Evolutionary conservation across 2,797 vertebrate genomes (phyloP).

Genomic region (Apogon talboti): DNA sequence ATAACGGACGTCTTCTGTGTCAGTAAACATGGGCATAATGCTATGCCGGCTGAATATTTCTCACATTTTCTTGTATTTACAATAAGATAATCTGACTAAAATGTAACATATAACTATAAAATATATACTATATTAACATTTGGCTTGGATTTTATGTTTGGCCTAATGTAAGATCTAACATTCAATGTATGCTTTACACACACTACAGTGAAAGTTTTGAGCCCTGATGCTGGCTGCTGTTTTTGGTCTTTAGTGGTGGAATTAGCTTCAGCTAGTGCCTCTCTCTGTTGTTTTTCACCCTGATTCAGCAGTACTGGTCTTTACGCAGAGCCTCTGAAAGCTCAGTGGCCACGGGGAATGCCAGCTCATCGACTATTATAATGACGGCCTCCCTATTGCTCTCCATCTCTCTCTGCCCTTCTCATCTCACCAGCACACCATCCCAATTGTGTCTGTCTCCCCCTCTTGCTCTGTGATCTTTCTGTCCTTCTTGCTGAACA

Average conservation of each 20-base stretch:
- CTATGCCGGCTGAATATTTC: neutral
- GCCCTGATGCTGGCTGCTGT: conserved; percentile 48
- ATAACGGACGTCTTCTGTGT: neutral
- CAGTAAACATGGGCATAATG: neutral
- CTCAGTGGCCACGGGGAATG: conserved; percentile 82
- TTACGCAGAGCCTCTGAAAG: conserved; percentile 77
- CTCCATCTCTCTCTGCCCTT: conserved; percentile 54
- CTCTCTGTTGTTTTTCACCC: conserved; percentile 79
- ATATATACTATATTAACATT: neutral
- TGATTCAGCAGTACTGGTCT: conserved; percentile 85
- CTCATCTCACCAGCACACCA: conserved; percentile 52
- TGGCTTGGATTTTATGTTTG: neutral
- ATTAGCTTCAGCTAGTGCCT: conserved; percentile 67
- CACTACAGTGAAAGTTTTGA: conserved; percentile 15
- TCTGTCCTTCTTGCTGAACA: conserved; percentile 58
- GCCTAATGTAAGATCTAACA: neutral
- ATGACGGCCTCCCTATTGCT: conserved; percentile 67
- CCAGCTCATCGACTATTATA: conserved; percentile 87
- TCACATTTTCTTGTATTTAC: neutral
- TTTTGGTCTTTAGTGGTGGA: conserved; percentile 66
- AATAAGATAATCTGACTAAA: neutral
- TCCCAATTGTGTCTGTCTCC: conserved; percentile 51
- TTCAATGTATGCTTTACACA: no score
- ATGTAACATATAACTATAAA: no score
- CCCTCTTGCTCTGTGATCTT: conserved; percentile 42